Evolutionary conservation across 2,113 vertebrate genomes (phyloP).

Genomic region (Protobothrops mucrosquamatus): DNA sequence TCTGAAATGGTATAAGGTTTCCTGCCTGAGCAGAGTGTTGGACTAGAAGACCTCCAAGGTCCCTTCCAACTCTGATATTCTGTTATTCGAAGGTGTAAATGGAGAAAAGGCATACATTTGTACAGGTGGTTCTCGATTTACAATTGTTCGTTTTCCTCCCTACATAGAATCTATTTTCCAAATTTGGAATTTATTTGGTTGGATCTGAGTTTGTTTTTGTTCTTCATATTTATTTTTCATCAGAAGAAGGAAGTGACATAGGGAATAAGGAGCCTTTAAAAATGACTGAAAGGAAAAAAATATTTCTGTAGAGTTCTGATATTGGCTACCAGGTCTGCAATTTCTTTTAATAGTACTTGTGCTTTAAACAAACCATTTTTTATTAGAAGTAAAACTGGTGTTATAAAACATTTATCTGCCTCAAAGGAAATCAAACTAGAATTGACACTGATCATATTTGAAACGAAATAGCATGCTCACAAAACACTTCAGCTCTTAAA

Average conservation of each 20-base stretch:
- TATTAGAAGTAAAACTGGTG: background rate
- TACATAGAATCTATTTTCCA: background rate
- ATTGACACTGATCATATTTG: background rate
- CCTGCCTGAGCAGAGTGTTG: too few relatives aligned
- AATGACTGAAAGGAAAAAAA: background rate
- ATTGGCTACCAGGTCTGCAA: background rate
- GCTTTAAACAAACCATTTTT: background rate
- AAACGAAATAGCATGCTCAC: background rate
- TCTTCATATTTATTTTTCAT: background rate
- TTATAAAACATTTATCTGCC: background rate
- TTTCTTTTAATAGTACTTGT: background rate
- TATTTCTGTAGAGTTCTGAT: background rate
- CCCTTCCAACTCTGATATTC: too few relatives aligned
- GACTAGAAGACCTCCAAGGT: too few relatives aligned
- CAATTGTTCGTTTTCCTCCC: background rate
- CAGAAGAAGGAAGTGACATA: background rate
- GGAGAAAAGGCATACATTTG: background rate
- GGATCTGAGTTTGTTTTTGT: background rate
- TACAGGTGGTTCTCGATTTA: background rate
- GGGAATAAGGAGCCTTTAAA: background rate
- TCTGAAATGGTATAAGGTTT: too few relatives aligned
- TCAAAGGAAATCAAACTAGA: background rate
- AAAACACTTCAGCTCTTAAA: background rate
- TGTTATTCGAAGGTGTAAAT: background rate
- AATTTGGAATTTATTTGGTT: background rate